Base-by-base conservation (phyloP, 2,797 vertebrate genomes). In the Lepilemur ruficaudatus region DNA sequence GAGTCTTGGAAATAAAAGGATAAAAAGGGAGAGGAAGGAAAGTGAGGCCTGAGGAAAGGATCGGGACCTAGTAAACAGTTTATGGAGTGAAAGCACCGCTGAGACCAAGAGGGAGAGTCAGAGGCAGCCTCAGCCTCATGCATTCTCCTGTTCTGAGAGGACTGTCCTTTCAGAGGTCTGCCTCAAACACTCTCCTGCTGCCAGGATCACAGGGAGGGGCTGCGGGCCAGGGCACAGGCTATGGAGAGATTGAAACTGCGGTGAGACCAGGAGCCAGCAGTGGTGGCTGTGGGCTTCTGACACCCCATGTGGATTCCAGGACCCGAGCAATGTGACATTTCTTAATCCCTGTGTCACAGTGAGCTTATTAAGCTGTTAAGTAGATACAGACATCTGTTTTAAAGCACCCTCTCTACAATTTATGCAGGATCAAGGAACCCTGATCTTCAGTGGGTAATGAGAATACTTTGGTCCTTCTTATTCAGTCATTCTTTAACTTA, bases 401-500 rank as follows among this genome's bases (percentile, higher is more conserved):
- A 82, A 85, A 82, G 76, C 32, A 61, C 22, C 82, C 70, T 75
- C 32, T 57, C 63, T 72, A 7, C 22, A 50, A 88, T 73, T 93
- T 67, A 48, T 48, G 32, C 55, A 73, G 12, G 38, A 87, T 85
- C 81, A 23, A 89, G 84, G 43, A 83, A 83, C 81, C 35, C 67
- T 79, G 43, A 70, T 92, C 32, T 59, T 96, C 23, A 35, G n/a
- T 67, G 38, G 55, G 72, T 65, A 72, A 50, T 28, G 46, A 75
- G 59, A 82, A 86, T 18, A 41, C 10, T 57, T 50, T n/a, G 28
- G 65, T 84, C 30, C 32, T 69, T 90, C n/a, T 65, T 55, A 75
- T 25, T 76, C 25, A 79, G 85, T 67, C 46, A 89, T 92, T 95
- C 65, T 82, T 95, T 95, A 69, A 91, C 69, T 15, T 57, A 32